Conservation (phyloP, 1,140 invertebrate genomes). For the Rhysida immarginata region DNA sequence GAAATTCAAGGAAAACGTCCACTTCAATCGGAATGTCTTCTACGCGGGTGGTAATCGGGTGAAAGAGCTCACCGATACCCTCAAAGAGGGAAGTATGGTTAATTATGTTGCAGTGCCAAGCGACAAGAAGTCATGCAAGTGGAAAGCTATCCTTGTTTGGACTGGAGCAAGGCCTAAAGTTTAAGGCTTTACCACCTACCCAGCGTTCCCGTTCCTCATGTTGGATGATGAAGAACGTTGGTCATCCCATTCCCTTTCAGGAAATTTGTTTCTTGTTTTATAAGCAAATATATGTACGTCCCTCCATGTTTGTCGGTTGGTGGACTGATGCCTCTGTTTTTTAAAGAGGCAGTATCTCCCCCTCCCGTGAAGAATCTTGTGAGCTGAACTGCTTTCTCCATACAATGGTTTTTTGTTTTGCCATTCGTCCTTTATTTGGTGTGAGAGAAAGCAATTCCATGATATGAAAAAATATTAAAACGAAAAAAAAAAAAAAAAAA, state of each 20-base stretch:
- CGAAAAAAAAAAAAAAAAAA: too few relatives aligned
- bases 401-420: not conserved
- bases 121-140: slow-evolving; percentile 5
- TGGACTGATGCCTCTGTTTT: too few relatives aligned
- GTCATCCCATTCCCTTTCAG: not conserved
- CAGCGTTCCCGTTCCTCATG: not conserved
- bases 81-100: slow-evolving; percentile 2
- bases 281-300: not conserved
- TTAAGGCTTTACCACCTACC: too few relatives aligned
- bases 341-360: not conserved
- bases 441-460: not conserved
- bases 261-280: not conserved
- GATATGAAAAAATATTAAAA: not conserved
- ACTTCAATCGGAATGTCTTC: slow-evolving; percentile 7
- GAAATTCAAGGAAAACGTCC: slow-evolving; percentile 4
- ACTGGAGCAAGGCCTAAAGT: slow-evolving; percentile 1
- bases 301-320: not conserved
- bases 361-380: not conserved
- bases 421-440: not conserved
- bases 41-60: slow-evolving; percentile 5
- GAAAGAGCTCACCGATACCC: slow-evolving; percentile 4
- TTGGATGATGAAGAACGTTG: not conserved
- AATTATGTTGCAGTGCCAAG: slow-evolving; percentile 4
- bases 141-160: slow-evolving; percentile 5
- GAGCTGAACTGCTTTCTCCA: slow-evolving; percentile 1